A percentile compares a stretch with the other conserved stretches of the same genome.
Conservation (phyloP, 2,888 invertebrate genomes). For the Cyrtodaria siliqua region DNA sequence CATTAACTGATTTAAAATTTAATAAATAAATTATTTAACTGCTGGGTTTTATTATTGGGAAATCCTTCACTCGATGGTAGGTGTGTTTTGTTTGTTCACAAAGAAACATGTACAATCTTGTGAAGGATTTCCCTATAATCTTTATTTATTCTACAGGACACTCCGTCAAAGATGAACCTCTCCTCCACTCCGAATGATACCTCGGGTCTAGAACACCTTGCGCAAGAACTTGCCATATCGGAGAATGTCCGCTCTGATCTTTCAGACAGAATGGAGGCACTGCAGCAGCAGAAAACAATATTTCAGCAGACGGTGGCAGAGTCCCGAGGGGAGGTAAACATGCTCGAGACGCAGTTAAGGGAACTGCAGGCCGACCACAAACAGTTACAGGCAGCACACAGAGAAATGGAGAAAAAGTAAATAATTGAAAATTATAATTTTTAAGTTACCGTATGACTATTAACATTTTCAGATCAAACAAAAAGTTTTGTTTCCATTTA, state of each 20-base stretch:
- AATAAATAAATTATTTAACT: too few relatives aligned
- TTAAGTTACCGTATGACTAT: too few relatives aligned
- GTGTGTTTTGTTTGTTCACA: too few relatives aligned
- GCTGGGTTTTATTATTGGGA: too few relatives aligned
- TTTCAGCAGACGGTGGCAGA: slow-evolving; percentile 74
- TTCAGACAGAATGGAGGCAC: slow-evolving; percentile 70
- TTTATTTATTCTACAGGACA: background rate
- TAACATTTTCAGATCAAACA: too few relatives aligned
- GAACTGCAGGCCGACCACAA: slow-evolving; percentile 64
- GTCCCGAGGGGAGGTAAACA: slow-evolving; percentile 74
- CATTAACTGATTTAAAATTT: too few relatives aligned
- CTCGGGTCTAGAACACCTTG: slow-evolving; percentile 64
- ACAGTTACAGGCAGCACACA: slow-evolving; percentile 62
- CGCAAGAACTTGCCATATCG: slow-evolving; percentile 68
- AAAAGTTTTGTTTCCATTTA: too few relatives aligned
- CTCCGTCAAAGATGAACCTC: slow-evolving; percentile 38
- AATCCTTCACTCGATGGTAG: too few relatives aligned
- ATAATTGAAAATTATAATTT: too few relatives aligned
- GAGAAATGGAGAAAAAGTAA: slow-evolving; percentile 73
- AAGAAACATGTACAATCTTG: too few relatives aligned
- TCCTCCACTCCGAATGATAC: slow-evolving; percentile 62
- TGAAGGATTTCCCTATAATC: too few relatives aligned
- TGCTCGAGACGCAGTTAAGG: slow-evolving; percentile 69
- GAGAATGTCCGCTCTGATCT: slow-evolving; percentile 70
- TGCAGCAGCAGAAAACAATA: slow-evolving; percentile 73